A percentile compares a stretch with the other conserved stretches of the same genome.
Evolutionary conservation across 2,797 vertebrate genomes (phyloP).

Genomic region (Pygocentrus nattereri): DNA sequence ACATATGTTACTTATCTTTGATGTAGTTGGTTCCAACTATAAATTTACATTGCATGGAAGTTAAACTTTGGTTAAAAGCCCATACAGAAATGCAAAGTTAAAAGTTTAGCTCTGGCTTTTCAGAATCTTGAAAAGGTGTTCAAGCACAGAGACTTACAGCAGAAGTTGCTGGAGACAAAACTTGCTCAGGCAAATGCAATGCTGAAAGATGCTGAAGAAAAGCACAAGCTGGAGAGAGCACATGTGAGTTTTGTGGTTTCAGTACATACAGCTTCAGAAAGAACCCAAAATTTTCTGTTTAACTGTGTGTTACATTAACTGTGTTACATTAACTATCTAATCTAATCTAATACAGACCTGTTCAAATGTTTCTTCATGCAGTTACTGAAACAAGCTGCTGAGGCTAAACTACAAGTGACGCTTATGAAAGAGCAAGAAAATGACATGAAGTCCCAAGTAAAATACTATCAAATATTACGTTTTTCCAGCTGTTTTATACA

Average conservation of each 20-base stretch:
- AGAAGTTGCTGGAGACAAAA: constrained; percentile 96
- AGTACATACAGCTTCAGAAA: background rate
- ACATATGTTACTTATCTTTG: background rate
- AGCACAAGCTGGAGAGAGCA: constrained; percentile 90
- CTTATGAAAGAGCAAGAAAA: constrained; percentile 90
- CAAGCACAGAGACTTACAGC: constrained; percentile 96
- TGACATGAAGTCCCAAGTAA: constrained; percentile 91
- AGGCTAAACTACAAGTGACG: constrained; percentile 90
- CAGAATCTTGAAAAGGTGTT: constrained; percentile 98
- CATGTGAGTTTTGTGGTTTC: constrained; percentile 76
- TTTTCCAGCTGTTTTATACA: background rate
- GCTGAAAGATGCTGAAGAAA: constrained; percentile 89
- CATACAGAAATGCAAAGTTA: background rate
- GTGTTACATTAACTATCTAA: background rate
- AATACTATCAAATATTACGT: background rate
- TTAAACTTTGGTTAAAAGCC: background rate
- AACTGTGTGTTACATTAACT: background rate
- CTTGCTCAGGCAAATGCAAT: constrained; percentile 90
- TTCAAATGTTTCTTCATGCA: constrained; percentile 65
- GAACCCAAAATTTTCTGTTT: background rate
- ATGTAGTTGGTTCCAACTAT: background rate
- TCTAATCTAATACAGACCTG: background rate
- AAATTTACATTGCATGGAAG: background rate
- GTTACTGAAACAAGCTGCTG: constrained; percentile 90
- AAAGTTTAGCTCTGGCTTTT: constrained; percentile 18